Base-by-base conservation (phyloP, 2,888 invertebrate genomes). In the Oxycera nigricornis region DNA sequence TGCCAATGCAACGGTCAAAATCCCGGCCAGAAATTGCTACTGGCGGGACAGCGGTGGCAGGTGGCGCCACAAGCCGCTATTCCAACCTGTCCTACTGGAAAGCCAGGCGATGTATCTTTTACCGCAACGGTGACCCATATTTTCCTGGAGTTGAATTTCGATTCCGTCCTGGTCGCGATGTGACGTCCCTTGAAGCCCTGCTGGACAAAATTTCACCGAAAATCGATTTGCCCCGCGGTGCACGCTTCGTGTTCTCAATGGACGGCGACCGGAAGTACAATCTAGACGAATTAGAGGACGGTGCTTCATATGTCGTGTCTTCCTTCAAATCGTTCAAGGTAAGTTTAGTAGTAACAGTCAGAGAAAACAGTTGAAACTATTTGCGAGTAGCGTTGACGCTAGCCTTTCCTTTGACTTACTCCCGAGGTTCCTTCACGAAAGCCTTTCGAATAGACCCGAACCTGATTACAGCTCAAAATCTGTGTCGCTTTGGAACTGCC, bases 251-350 rank as follows among this genome's bases (percentile, higher is more conserved):
- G 79, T 97, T 96, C 85, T 94, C 94, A 6, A 93, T 95, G 91
- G 95, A 96, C 77, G 97, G 97, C 0, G 92, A 93, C 79, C 88
- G 94, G 74, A 93, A 96, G 82, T 91, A 92, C 83, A 89, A 91
- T 82, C 87, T 94, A 79, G 96, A 93, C 81, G 95, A 96, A 82
- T 86, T 96, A 77, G 94, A 94, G 82, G 95, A 96, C 82, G 95
- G 95, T n/a, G 93, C 93, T 20, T 92, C 93, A 7, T 97, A 97
- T 84, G 95, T 97, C 78, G 96, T 96, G 41, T 96, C 97, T 7
- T 95, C 95, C 2, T 94, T 94, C 82, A 94, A 94, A 86, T 92
- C 92, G 11, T 96, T 96, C 85, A 94, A 95, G 92, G 95, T 94
- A 85, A 89, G 89, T 83, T 55, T 46, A 3, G 3, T 11, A 3